Percentiles rank a stretch among this genome's conserved stretches.
Evolutionary conservation across 2,888 invertebrate genomes (phyloP).

Genomic region (Actias luna): DNA sequence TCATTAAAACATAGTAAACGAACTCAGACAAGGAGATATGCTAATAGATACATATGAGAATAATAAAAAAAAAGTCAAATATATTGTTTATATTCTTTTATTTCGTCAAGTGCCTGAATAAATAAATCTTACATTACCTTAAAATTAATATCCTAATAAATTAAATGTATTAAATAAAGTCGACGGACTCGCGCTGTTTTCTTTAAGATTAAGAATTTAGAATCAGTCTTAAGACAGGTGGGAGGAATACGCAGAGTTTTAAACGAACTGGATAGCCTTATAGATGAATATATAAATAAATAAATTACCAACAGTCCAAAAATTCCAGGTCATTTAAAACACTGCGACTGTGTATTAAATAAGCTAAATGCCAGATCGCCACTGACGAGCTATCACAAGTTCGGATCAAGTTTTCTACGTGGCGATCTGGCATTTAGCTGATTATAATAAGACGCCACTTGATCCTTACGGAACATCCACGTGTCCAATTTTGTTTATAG

Average conservation of each 20-base stretch:
- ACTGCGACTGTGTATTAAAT: conserved; percentile 48
- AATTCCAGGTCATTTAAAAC: conserved; percentile 62
- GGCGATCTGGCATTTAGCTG: conserved; percentile 78
- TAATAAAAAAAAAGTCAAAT: conserved; percentile 30
- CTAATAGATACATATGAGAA: no score
- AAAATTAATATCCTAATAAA: conserved; percentile 61
- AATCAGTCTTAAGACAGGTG: conserved; percentile 63
- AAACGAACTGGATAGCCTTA: conserved; percentile 47
- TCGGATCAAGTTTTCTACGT: conserved; percentile 68
- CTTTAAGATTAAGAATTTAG: conserved; percentile 45
- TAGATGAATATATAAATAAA: conserved; percentile 24
- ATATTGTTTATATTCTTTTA: conserved; percentile 46
- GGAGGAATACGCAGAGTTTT: conserved; percentile 50
- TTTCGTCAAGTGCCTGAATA: conserved; percentile 71
- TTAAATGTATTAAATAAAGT: conserved; percentile 67
- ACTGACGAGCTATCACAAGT: conserved; percentile 40
- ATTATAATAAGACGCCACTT: conserved; percentile 61
- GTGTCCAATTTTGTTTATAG: conserved; percentile 72
- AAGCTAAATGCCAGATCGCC: conserved; percentile 79
- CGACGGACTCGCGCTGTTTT: conserved; percentile 77
- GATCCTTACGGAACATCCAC: conserved; percentile 58
- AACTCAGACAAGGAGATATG: no score
- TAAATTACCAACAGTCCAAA: conserved; percentile 37
- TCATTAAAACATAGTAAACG: no score
- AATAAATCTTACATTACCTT: conserved; percentile 70